Base-by-base conservation (phyloP, 2,888 invertebrate species). In the Gandaritis pyraliata region DNA sequence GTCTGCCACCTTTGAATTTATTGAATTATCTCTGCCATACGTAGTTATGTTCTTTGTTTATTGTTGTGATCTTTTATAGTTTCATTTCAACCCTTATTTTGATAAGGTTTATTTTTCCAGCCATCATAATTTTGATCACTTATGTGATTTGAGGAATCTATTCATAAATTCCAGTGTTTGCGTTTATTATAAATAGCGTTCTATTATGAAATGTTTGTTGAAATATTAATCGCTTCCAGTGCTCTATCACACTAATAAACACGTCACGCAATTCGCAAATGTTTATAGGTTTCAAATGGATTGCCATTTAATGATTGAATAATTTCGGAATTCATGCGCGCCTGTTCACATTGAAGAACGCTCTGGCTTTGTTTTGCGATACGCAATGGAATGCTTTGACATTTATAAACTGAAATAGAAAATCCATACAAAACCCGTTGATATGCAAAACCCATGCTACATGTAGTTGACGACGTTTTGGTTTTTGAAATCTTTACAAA, bases 1-100 rank as follows among this genome's bases (percentile, higher is more conserved):
- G 59, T 48, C 60, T 72, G 68, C 61, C 56, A 64, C 64, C 67
- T 70, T 53, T 52, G 45, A 51, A 66, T 64, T 72, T 73, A 73
- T 71, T 70, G 65, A 65, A 67, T 58, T 54, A 57, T 52, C 33
- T 51, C 23, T 49, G 18, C 7, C 23, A 2, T 57, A 46, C 16
- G 36, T 29, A 41, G 16, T 18, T 46, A 50, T 50, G 43, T 13
- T 47, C 16, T 18, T 48, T 58, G 58, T 52, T 52, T 53, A 47
- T 53, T 57, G 49, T 49, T 50, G 33, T 49, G 16, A 43, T 43
- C 11, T 57, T 53, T 53, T 53, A 53, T 53, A 53, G 52, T 45
- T 52, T 43, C 29, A 16, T 45, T 52, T 43, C 29, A 16, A 29
- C 23, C 15, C 33, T 45, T 52, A 52, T 52, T 50, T 41, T 51